Percentiles rank a stretch among this genome's conserved stretches.
phyloP scores from a whole-genome alignment of 1,140 invertebrate species.

The Calephelis nemesis region DNA sequence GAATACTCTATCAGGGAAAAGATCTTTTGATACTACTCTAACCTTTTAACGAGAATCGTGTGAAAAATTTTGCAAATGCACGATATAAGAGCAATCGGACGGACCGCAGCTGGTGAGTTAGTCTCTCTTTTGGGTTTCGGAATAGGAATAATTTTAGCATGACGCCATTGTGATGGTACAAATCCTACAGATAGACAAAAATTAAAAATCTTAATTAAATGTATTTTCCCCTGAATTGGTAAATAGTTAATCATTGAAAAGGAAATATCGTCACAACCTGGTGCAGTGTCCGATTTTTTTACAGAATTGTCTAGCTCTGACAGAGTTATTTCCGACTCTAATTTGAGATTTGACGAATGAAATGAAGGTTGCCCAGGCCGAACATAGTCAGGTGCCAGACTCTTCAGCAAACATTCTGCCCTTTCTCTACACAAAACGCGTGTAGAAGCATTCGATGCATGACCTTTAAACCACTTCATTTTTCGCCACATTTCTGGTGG shows the following conservation, averaged over 20 bases:
- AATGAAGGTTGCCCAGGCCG: constrained; percentile 19
- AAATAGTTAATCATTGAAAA: constrained; percentile 40
- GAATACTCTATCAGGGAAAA: constrained; percentile 24
- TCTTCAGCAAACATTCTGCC: constrained; percentile 19
- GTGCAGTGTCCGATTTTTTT: constrained; percentile 36
- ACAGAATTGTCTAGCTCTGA: constrained; percentile 34
- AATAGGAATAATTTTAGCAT: background rate
- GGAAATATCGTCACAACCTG: constrained; percentile 32
- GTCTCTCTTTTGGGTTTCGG: background rate
- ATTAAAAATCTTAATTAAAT: constrained; percentile 27
- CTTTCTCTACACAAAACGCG: constrained; percentile 19
- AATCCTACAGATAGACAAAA: background rate
- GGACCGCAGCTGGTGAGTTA: background rate
- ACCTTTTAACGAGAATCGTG: constrained; percentile 25
- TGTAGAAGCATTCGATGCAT: background rate
- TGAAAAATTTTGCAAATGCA: constrained; percentile 34
- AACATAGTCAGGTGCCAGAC: constrained; percentile 30
- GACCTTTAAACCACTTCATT: constrained; percentile 27
- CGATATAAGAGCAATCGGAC: constrained; percentile 28
- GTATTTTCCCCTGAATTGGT: constrained; percentile 20
- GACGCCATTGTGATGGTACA: background rate
- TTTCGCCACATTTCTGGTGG: constrained; percentile 36
- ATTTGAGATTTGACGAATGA: constrained; percentile 21
- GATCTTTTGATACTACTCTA: constrained; percentile 30
- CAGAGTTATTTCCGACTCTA: constrained; percentile 30